A percentile compares a stretch with the other conserved stretches of the same genome.
These are phyloP conservation scores for Endomychus coccineus DNA, from an alignment of 2,888 invertebrate species.

Conservation along the genomic window DNA sequence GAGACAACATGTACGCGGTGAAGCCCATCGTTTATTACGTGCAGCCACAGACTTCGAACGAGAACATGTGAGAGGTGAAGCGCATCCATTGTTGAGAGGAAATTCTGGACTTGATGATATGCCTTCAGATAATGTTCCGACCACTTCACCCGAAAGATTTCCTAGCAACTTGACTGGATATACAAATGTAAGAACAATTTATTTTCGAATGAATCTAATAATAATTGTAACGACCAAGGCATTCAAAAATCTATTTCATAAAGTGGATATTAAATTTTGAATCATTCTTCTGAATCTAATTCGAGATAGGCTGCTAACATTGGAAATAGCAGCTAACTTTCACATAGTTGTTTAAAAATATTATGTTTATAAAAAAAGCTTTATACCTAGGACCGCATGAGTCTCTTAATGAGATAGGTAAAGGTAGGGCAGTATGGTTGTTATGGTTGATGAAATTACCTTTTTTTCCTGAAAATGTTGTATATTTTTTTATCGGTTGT, in stretches of 20 bases:
- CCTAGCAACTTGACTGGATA: constrained; percentile 9
- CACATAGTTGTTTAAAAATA: too few relatives aligned
- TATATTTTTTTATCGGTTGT: too few relatives aligned
- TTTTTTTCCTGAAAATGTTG: too few relatives aligned
- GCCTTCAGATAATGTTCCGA: constrained; percentile 5
- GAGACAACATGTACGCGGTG: constrained; percentile 44
- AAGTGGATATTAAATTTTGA: background rate
- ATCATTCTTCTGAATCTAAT: background rate
- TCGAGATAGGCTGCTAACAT: too few relatives aligned
- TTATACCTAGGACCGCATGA: too few relatives aligned
- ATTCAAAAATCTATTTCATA: background rate
- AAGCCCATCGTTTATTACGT: constrained; percentile 40
- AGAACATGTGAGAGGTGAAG: constrained; percentile 13
- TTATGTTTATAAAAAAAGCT: too few relatives aligned
- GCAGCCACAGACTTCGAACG: constrained; percentile 7
- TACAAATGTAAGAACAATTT: constrained; percentile 11
- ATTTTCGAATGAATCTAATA: constrained; percentile 1
- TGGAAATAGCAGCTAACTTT: too few relatives aligned
- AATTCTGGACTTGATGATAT: constrained; percentile 11
- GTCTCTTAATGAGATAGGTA: too few relatives aligned
- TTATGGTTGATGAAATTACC: too few relatives aligned
- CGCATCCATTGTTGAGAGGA: constrained; percentile 10
- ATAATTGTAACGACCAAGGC: background rate
- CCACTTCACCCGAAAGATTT: background rate
- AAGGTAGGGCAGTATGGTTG: too few relatives aligned